These are phyloP conservation scores for Carlito syrichta DNA, from an alignment of 2,113 vertebrate species.

Conservation along the genomic window DNA sequence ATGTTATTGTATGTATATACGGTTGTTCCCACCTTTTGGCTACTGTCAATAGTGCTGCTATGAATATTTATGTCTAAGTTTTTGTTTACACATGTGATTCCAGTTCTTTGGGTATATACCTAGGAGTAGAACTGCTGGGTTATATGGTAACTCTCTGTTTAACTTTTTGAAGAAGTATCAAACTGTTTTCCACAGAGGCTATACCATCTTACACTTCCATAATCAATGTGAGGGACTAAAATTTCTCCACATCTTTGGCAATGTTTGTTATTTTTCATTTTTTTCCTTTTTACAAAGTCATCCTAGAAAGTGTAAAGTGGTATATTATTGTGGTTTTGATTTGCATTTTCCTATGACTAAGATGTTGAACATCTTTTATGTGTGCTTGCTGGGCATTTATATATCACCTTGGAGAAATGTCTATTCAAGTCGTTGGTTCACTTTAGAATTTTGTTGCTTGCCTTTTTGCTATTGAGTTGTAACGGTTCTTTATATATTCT, in stretches of 20 bases:
- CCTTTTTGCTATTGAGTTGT: not conserved
- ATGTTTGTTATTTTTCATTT: not conserved
- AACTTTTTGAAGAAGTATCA: not conserved
- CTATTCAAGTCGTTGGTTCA: not conserved
- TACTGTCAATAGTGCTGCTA: not conserved
- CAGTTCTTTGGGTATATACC: not conserved
- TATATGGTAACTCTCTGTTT: not conserved
- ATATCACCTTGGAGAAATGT: not conserved
- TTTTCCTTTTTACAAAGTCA: not conserved
- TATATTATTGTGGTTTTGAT: not conserved
- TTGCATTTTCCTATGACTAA: not conserved
- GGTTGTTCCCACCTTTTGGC: not conserved
- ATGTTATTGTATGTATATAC: not conserved
- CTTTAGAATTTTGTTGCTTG: not conserved
- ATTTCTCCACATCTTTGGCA: not conserved
- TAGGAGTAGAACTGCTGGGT: not conserved
- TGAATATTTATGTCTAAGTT: not conserved
- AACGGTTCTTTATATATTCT: not conserved
- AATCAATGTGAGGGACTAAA: not conserved
- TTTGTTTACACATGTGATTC: not conserved
- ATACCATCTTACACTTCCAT: not conserved
- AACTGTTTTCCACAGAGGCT: not conserved
- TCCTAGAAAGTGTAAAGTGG: not conserved
- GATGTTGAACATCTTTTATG: not conserved
- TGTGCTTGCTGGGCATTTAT: not conserved